Percentiles rank a stretch among this genome's conserved stretches.
Conservation (phyloP, 1,140 invertebrate species). For the Bactericera cockerelli region DNA sequence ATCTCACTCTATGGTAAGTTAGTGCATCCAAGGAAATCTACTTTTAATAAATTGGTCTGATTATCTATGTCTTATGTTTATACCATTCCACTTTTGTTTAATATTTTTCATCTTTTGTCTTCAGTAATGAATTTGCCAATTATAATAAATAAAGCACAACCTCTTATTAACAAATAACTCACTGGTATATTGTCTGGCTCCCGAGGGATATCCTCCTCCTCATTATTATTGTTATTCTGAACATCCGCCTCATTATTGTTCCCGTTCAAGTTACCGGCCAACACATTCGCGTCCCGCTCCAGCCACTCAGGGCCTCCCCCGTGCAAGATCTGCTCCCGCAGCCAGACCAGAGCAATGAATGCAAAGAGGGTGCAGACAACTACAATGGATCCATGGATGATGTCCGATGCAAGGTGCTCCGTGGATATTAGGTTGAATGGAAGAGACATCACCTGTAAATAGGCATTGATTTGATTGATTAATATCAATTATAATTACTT, state of each 20-base stretch:
- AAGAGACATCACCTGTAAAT: conserved; percentile 48
- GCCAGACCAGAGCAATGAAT: conserved; percentile 93
- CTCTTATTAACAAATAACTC: background rate
- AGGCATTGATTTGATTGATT: too few relatives aligned
- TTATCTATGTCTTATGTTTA: too few relatives aligned
- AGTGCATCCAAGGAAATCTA: too few relatives aligned
- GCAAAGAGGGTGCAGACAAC: conserved; percentile 91
- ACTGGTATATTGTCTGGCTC: conserved; percentile 10
- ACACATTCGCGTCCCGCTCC: conserved; percentile 46
- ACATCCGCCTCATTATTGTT: conserved; percentile 1
- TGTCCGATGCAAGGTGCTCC: conserved; percentile 83
- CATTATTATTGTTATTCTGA: conserved; percentile 30
- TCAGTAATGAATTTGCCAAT: too few relatives aligned
- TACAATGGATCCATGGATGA: conserved; percentile 91
- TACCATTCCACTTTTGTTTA: too few relatives aligned
- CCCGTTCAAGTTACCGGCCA: background rate
- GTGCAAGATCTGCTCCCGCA: conserved; percentile 93
- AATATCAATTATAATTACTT: too few relatives aligned
- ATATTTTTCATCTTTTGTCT: too few relatives aligned
- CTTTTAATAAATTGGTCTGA: too few relatives aligned
- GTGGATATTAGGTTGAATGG: conserved; percentile 84
- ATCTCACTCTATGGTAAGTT: too few relatives aligned
- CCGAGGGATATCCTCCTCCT: conserved; percentile 25
- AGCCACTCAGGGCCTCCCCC: conserved; percentile 93
- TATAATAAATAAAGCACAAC: too few relatives aligned